Evolutionary conservation across 2,797 vertebrate species (phyloP).

Genomic region (Xenops minutus): DNA sequence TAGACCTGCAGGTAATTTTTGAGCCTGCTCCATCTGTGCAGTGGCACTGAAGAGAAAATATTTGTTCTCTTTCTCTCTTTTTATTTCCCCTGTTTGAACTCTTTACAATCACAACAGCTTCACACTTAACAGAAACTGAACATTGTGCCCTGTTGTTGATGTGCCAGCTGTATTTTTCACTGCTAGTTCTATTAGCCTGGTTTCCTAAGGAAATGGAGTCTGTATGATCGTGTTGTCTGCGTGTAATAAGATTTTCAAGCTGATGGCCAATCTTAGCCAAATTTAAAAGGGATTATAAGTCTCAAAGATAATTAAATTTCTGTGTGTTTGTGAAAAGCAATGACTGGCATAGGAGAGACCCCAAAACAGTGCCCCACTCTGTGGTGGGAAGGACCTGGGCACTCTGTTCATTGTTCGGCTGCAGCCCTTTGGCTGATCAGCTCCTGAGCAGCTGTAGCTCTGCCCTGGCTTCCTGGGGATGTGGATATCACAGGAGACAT

Average conservation of each 20-base stretch:
- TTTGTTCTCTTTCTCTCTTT: not conserved
- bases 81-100: not conserved
- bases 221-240: accelerated
- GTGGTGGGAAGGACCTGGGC: not conserved
- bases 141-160: accelerated
- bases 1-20: not conserved
- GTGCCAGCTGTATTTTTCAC: not conserved
- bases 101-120: not conserved
- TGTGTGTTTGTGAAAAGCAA: not conserved
- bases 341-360: not conserved
- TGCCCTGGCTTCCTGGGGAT: not conserved
- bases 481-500: not conserved
- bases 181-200: not conserved
- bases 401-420: accelerated
- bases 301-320: not conserved
- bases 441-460: not conserved
- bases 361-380: not conserved
- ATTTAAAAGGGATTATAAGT: not conserved
- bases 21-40: not conserved
- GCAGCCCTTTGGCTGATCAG: not conserved
- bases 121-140: not conserved
- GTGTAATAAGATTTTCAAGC: not conserved
- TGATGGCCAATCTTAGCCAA: not conserved
- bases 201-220: not conserved
- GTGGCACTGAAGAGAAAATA: not conserved